A percentile compares a stretch with the other conserved stretches of the same genome.
phyloP scores from a whole-genome alignment of 2,113 vertebrate species.

The Brachypodius melanocephalos region DNA sequence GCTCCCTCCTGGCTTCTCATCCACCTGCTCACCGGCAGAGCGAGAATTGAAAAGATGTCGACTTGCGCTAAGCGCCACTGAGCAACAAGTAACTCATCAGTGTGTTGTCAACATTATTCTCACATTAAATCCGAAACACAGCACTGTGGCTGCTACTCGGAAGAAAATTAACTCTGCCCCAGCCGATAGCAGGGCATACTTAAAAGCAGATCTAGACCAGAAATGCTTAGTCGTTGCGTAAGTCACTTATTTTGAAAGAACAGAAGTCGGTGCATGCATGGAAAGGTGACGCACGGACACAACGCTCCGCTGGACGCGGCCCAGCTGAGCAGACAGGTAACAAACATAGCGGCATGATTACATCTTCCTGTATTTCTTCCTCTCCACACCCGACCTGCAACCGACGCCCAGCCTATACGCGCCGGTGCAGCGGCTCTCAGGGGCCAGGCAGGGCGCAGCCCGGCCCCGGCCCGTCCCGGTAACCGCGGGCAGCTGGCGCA shows the following conservation, averaged over 20 bases:
- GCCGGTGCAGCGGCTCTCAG: background rate
- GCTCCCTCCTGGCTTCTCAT: background rate
- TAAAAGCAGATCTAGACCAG: background rate
- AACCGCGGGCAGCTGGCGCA: background rate
- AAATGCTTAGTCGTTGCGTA: background rate
- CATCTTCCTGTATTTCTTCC: background rate
- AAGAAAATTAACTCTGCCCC: background rate
- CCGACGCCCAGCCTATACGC: accelerated
- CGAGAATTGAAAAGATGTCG: too few relatives aligned
- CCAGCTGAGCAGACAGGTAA: background rate
- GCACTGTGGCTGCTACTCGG: background rate
- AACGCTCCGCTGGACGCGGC: accelerated
- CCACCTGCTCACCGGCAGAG: background rate
- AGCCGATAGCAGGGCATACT: background rate
- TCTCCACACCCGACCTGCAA: too few relatives aligned
- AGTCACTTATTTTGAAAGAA: background rate
- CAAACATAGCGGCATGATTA: accelerated
- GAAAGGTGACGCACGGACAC: accelerated
- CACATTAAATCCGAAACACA: background rate
- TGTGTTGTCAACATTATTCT: too few relatives aligned
- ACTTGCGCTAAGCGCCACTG: background rate
- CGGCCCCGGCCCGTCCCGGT: too few relatives aligned
- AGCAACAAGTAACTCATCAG: background rate
- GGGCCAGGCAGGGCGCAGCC: background rate
- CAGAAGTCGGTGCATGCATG: accelerated